Evolutionary conservation across 2,113 vertebrate genomes (phyloP).

Genomic region (Megalops atlanticus): DNA sequence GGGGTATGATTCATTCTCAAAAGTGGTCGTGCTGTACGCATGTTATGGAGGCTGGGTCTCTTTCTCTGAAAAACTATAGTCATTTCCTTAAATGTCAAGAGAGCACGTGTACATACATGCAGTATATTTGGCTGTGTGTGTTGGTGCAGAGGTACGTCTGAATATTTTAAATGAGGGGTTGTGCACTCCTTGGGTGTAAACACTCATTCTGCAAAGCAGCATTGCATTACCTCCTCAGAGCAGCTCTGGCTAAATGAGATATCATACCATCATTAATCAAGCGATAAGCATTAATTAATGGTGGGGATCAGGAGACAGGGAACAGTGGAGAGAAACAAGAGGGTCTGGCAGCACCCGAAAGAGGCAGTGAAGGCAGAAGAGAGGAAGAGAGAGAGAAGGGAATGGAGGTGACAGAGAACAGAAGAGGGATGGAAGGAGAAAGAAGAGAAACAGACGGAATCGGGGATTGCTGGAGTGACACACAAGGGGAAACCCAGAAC

Average conservation of each 20-base stretch:
- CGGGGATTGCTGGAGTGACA: neutral
- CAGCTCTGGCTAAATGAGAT: neutral
- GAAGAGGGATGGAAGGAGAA: neutral
- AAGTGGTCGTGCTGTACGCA: no score
- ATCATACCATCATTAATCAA: slow-evolving; percentile 23
- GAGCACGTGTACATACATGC: neutral
- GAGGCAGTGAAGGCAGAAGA: neutral
- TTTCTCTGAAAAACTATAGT: neutral
- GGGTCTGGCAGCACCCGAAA: neutral
- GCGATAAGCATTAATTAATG: slow-evolving; percentile 28
- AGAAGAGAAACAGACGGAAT: neutral
- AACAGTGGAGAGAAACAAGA: neutral
- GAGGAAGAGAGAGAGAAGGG: neutral
- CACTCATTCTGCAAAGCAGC: no score
- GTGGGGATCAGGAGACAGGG: neutral
- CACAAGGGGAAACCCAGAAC: slow-evolving; percentile 3
- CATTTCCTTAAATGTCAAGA: neutral
- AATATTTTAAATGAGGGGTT: neutral
- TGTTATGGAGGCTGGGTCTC: no score
- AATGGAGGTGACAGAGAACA: neutral
- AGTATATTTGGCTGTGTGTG: neutral
- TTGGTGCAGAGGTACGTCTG: neutral
- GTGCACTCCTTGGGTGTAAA: neutral
- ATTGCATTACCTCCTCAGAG: neutral
- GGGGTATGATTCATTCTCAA: neutral